Conservation (phyloP, 53 echinoderm and acorn worm species). For the Paracentrotus lividus region DNA sequence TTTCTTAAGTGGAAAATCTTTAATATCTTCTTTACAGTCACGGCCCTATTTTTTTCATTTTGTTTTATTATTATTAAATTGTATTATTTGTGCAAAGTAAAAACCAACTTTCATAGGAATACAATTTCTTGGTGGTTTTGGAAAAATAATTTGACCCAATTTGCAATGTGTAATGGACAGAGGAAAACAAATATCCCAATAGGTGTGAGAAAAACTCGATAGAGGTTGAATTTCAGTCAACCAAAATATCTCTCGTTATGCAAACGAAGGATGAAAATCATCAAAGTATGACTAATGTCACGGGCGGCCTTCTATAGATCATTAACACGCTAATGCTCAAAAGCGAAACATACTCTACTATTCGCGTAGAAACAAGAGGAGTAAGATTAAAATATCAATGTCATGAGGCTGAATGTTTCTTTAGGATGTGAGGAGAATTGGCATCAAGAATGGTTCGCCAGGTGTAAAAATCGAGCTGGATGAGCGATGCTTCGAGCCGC, state of each 20-base stretch:
- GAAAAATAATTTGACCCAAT: not conserved
- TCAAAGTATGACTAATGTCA: not conserved
- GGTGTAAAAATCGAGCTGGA: not conserved
- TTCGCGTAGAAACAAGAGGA: not conserved
- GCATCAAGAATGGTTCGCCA: not conserved
- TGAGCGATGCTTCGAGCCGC: not conserved
- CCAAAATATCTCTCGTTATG: not conserved
- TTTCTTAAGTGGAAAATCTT: no score
- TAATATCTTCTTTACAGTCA: no score
- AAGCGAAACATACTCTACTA: not conserved
- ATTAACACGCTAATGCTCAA: not conserved
- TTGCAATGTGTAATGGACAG: not conserved
- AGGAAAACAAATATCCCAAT: not conserved
- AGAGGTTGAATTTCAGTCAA: not conserved
- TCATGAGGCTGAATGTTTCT: not conserved
- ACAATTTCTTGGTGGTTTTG: not conserved
- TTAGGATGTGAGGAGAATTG: not conserved
- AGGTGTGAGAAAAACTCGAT: not conserved
- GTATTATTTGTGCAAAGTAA: no score
- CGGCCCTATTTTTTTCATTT: no score
- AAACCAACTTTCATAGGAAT: no score
- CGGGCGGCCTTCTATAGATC: not conserved
- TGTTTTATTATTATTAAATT: no score
- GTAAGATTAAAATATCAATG: not conserved
- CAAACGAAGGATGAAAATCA: not conserved